phyloP scores from a whole-genome alignment of 2,113 vertebrate genomes.

The Sprattus sprattus region DNA sequence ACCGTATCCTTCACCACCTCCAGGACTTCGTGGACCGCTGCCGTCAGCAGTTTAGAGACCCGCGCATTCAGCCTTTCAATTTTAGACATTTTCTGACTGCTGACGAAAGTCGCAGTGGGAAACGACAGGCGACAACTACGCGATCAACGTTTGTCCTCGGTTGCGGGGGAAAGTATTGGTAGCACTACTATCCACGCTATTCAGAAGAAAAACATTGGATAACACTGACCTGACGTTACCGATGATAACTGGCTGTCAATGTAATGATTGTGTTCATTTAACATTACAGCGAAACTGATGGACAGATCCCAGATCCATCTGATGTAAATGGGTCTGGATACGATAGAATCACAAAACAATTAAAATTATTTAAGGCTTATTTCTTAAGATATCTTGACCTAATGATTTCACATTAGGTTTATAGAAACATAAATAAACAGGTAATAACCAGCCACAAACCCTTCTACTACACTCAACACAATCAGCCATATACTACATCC shows the following conservation, averaged over 20 bases:
- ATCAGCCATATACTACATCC: no score
- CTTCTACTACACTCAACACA: no score
- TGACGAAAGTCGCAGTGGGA: neutral
- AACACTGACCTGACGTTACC: neutral
- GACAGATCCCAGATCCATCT: neutral
- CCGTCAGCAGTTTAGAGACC: conserved; percentile 62
- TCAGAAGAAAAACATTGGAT: neutral
- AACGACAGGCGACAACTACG: neutral
- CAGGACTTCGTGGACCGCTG: conserved; percentile 66
- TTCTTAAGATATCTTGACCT: no score
- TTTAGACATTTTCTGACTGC: conserved; percentile 56
- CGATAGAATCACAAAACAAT: no score
- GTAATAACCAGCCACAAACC: no score
- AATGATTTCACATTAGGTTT: no score
- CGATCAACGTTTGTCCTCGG: no score
- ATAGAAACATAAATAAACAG: no score
- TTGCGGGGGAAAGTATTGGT: no score
- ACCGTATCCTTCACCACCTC: conserved; percentile 68
- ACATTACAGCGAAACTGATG: neutral
- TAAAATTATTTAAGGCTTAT: no score
- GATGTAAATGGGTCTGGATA: neutral
- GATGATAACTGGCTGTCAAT: neutral
- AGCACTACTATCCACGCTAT: no score
- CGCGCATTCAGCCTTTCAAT: conserved; percentile 65
- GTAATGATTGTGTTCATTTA: neutral